phyloP scores from a whole-genome alignment of 2,888 invertebrate species.

The Mystacides longicornis region DNA sequence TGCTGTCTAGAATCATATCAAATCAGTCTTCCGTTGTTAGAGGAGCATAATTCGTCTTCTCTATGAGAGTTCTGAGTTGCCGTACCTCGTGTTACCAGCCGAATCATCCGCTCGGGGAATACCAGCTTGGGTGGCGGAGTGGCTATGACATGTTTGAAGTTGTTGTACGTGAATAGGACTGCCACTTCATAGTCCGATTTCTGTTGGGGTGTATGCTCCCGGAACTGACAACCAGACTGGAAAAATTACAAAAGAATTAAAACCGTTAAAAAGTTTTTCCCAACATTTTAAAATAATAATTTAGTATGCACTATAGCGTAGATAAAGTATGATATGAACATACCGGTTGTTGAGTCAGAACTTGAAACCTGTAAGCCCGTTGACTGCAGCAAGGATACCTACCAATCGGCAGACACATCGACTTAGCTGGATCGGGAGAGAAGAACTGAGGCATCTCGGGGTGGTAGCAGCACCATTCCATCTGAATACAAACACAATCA shows the following conservation, averaged over 20 bases:
- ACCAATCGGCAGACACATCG: constrained; percentile 63
- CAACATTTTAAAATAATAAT: not conserved
- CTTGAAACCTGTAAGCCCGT: constrained; percentile 73
- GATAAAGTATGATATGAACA: constrained; percentile 33
- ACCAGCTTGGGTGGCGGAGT: constrained; percentile 59
- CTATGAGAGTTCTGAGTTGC: not conserved
- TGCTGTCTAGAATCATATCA: constrained; percentile 33
- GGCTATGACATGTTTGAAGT: constrained; percentile 52
- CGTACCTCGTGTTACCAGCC: constrained; percentile 55
- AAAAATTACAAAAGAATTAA: not conserved
- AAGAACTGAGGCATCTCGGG: constrained; percentile 71
- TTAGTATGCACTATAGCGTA: constrained; percentile 9
- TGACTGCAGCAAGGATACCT: constrained; percentile 84
- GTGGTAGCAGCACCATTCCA: constrained; percentile 78
- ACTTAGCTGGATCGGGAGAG: constrained; percentile 56
- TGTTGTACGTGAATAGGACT: constrained; percentile 52
- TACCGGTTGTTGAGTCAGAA: constrained; percentile 55
- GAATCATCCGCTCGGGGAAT: constrained; percentile 60
- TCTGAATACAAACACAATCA: constrained; percentile 37
- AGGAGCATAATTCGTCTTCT: not conserved
- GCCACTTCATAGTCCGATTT: constrained; percentile 59
- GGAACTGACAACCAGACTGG: constrained; percentile 62
- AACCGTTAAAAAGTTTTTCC: not conserved
- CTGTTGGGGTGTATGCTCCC: constrained; percentile 62
- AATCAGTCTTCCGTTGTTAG: not conserved